Evolutionary conservation across 2,888 invertebrate species (phyloP).

Genomic region (Macrophya annulata): DNA sequence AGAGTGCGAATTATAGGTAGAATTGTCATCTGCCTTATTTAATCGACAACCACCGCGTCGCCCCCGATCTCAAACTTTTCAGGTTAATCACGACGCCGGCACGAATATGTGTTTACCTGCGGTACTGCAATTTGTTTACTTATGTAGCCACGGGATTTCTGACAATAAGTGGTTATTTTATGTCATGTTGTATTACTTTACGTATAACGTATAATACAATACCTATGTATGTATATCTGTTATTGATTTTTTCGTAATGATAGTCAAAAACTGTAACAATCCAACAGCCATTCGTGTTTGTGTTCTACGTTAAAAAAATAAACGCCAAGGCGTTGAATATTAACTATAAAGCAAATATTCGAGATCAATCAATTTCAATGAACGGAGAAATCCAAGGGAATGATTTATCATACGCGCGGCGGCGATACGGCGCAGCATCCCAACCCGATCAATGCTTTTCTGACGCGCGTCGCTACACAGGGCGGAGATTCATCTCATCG

Average conservation of each 20-base stretch:
- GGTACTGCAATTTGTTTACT: neutral
- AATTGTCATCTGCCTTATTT: neutral
- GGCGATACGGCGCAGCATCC: conserved; percentile 50
- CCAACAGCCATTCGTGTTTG: neutral
- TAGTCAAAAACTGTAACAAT: neutral
- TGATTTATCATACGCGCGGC: neutral
- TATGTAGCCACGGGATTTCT: neutral
- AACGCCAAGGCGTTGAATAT: neutral
- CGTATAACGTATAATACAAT: neutral
- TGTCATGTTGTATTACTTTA: neutral
- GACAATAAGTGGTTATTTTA: neutral
- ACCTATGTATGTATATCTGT: neutral
- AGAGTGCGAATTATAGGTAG: too few relatives aligned
- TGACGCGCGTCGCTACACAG: conserved; percentile 29
- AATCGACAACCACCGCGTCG: neutral
- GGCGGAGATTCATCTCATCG: conserved; percentile 9
- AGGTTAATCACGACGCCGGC: neutral
- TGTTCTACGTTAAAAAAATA: neutral
- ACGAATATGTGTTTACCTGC: neutral
- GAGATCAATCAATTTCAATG: neutral
- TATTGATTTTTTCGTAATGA: neutral
- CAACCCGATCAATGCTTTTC: conserved; percentile 47
- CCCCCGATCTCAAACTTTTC: neutral
- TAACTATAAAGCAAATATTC: neutral
- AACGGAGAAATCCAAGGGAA: neutral